Percentiles rank a stretch among this genome's conserved stretches.
These are phyloP conservation scores for Byasa hedistus DNA, from an alignment of 2,888 invertebrate species.

Conservation along the genomic window DNA sequence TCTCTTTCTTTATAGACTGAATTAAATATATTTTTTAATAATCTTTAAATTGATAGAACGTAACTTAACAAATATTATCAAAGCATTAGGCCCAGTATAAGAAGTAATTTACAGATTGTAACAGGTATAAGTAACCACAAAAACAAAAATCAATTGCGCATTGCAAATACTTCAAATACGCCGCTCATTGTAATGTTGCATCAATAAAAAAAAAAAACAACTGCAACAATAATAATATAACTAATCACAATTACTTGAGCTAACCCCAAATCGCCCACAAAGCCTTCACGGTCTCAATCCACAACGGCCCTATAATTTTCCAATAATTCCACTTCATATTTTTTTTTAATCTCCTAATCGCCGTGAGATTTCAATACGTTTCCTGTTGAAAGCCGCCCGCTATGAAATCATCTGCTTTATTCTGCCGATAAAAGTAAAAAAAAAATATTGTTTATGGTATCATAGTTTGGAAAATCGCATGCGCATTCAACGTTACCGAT, in stretches of 20 bases:
- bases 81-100: too few relatives aligned
- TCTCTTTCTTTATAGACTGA: too few relatives aligned
- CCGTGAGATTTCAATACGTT: conserved; percentile 72
- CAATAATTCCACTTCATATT: conserved; percentile 68
- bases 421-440: conserved; percentile 50
- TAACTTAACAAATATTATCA: too few relatives aligned
- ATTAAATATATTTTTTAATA: too few relatives aligned
- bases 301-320: conserved; percentile 65
- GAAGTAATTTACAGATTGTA: too few relatives aligned
- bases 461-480: conserved; percentile 50
- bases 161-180: not conserved
- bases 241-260: conserved; percentile 54
- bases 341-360: conserved; percentile 66
- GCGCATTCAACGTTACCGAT: conserved; percentile 54
- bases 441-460: conserved; percentile 63
- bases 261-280: conserved; percentile 40
- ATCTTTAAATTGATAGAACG: too few relatives aligned
- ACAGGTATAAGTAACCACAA: too few relatives aligned
- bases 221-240: conserved; percentile 29
- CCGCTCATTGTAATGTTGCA: conserved; percentile 17
- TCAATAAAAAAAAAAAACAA: conserved; percentile 17
- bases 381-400: conserved; percentile 65
- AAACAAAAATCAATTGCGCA: too few relatives aligned
- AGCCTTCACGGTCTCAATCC: conserved; percentile 46
- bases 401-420: conserved; percentile 59